Conservation (phyloP, 2,797 vertebrate species). For the Podarcis siculus region DNA sequence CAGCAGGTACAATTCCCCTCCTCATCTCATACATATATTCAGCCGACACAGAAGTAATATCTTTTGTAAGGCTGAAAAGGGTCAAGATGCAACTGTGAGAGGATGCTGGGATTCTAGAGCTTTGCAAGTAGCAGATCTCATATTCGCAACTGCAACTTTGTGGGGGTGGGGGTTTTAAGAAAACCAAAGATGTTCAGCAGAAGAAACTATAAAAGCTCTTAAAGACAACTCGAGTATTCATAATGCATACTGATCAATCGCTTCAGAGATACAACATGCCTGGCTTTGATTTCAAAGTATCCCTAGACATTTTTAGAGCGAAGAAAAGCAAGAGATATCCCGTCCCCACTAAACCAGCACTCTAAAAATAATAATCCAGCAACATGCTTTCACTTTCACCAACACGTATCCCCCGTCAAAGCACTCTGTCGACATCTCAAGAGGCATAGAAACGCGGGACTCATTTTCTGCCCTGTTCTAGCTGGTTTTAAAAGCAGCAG, state of each 20-base stretch:
- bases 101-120: too few species aligned
- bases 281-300: neutral
- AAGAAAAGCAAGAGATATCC: neutral
- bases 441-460: too few species aligned
- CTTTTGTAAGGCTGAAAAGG: neutral
- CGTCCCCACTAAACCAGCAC: neutral
- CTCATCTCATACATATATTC: too few species aligned
- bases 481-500: neutral
- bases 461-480: neutral
- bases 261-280: neutral
- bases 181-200: neutral
- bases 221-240: too few species aligned
- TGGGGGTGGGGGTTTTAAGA: neutral
- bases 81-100: neutral
- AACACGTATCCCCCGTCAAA: neutral
- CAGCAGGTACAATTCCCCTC: too few species aligned
- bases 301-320: neutral
- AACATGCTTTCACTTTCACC: neutral
- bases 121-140: neutral
- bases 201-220: neutral
- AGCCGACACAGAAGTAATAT: neutral
- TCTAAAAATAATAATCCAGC: neutral
- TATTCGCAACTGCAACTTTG: neutral
- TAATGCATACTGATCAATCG: neutral
- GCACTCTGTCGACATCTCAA: neutral